phyloP scores from a whole-genome alignment of 2,113 vertebrate genomes.

The Sterrhoptilus dennistouni region DNA sequence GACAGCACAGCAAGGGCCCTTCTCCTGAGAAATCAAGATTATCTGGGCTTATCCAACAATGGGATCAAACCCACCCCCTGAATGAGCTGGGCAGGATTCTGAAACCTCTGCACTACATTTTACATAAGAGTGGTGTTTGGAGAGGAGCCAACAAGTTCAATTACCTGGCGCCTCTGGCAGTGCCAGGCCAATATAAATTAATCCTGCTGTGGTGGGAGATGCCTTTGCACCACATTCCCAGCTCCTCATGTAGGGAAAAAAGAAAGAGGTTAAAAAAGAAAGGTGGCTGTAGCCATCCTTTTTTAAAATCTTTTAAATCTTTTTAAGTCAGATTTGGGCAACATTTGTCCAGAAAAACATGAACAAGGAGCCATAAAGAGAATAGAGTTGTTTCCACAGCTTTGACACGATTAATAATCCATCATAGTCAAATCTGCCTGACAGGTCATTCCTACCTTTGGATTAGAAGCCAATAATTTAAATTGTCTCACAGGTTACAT shows the following conservation, averaged over 20 bases:
- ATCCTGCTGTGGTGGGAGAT: not conserved
- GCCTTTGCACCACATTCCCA: not conserved
- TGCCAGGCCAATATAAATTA: not conserved
- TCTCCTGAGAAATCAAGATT: not conserved
- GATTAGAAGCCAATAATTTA: conserved; percentile 6
- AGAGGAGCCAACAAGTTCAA: not conserved
- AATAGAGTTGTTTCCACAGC: not conserved
- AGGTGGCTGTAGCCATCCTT: not conserved
- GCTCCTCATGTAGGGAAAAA: not conserved
- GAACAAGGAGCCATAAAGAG: not conserved
- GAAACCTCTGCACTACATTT: not conserved
- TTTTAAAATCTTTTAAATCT: not conserved
- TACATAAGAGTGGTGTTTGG: not conserved
- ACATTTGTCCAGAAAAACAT: not conserved
- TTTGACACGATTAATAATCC: not conserved
- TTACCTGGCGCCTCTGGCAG: not conserved
- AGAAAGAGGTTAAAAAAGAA: not conserved
- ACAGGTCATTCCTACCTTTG: conserved; percentile 38
- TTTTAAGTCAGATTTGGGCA: not conserved
- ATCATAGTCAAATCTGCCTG: not conserved
- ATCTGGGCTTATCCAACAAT: not conserved
- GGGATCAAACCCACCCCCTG: not conserved
- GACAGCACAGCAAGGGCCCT: not conserved
- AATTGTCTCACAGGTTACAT: conserved; percentile 14
- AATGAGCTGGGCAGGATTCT: not conserved